Base-by-base conservation (phyloP, 2,888 invertebrate genomes). In the Digitonthophagus gazella region DNA sequence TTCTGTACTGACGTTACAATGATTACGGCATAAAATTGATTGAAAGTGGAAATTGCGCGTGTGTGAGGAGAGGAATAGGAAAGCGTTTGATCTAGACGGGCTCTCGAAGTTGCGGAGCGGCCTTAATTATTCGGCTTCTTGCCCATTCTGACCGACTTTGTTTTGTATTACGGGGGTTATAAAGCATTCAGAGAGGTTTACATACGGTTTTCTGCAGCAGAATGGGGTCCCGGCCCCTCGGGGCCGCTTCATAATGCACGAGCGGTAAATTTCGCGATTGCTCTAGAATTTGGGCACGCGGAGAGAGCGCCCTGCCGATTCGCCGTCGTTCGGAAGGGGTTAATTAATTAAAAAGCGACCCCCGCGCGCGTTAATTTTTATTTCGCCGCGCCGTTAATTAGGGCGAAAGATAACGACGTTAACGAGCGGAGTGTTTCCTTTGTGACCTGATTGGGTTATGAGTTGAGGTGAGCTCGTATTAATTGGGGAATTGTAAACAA, bases 61-160 rank as follows among this genome's bases (percentile, higher is more conserved):
- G n/a, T n/a, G n/a, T n/a, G n/a, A n/a, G n/a, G n/a, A n/a, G n/a
- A n/a, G n/a, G n/a, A n/a, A n/a, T n/a, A n/a, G n/a, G n/a, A n/a
- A 11, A 2, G 8, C 3, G 28, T 44, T 44, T 2, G 28, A 44
- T 44, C 28, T 44, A 44, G 11, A 44, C 28, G 11, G 22, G 28
- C 28, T n/a, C n/a, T n/a, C n/a, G 28, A 44, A 44, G 3, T 44
- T 8, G 28, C 3, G 74, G 75, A 67, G 68, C 70, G 71, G 66
- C 71, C 65, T 73, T 72, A 73, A 73, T 73, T 72, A 73, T 73
- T 73, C 73, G 73, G 67, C 71, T 71, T 70, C 71, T 72, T 72
- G 71, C 69, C 66, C 69, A 71, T 68, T 72, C 64, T 69, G 71
- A 72, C 70, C 69, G 71, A 72, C 71, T 73, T 71, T 72, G 72